These are phyloP conservation scores for Diarsia dahlii DNA, from an alignment of 2,888 invertebrate species.

Conservation along the genomic window DNA sequence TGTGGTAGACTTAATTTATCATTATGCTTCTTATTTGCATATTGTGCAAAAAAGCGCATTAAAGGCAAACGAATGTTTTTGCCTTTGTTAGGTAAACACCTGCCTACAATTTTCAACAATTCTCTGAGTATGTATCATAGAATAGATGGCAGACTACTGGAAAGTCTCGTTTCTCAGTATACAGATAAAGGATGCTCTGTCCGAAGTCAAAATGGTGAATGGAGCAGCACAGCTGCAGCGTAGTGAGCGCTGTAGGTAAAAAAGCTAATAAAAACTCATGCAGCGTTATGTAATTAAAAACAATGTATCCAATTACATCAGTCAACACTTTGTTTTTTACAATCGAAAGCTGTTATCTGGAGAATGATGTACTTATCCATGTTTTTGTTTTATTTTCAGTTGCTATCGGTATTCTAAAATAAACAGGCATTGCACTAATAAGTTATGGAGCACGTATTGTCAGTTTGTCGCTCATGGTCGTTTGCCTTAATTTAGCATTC, in stretches of 20 bases:
- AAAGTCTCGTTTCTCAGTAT: background rate
- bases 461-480: conserved; percentile 43
- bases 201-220: background rate
- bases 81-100: background rate
- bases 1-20: conserved; percentile 1
- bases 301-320: conserved; percentile 52
- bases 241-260: background rate
- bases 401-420: conserved; percentile 30
- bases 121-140: background rate
- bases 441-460: conserved; percentile 28
- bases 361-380: conserved; percentile 30
- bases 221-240: conserved; percentile 1
- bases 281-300: conserved; percentile 49
- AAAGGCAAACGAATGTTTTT: background rate
- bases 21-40: conserved; percentile 7
- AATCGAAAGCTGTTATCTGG: conserved; percentile 43
- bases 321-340: conserved; percentile 28
- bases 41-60: conserved; percentile 11
- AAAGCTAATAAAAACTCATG: conserved; percentile 25
- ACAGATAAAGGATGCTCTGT: background rate
- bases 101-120: background rate
- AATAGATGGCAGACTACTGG: background rate
- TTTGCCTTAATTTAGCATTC: conserved; percentile 56
- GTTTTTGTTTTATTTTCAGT: conserved; percentile 38
- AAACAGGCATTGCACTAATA: conserved; percentile 25